A percentile compares a stretch with the other conserved stretches of the same genome.
These are phyloP conservation scores for Chinchilla lanigera DNA, from an alignment of 2,113 vertebrate genomes.

Conservation along the genomic window DNA sequence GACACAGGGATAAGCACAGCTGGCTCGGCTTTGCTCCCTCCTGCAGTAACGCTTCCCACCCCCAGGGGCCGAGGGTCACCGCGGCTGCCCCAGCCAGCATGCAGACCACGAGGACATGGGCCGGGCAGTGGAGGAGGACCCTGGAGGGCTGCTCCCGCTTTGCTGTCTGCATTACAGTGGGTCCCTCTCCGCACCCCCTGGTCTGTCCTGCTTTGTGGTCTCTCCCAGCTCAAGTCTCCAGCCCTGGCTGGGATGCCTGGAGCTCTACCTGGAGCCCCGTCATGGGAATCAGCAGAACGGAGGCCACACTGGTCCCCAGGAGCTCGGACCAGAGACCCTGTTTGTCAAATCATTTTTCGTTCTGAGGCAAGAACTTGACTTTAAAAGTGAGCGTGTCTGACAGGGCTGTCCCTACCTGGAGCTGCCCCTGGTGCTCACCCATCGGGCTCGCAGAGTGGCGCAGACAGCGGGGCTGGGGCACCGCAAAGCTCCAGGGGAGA, in stretches of 20 bases:
- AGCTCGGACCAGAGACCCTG: neutral
- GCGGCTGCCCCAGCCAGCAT: neutral
- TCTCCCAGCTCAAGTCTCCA: neutral
- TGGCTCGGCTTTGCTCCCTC: neutral
- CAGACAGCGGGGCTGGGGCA: neutral
- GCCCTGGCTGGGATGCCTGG: neutral
- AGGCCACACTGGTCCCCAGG: neutral
- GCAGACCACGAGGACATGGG: neutral
- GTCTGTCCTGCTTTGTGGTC: neutral
- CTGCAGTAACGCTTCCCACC: neutral
- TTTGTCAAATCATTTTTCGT: neutral
- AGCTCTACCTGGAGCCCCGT: neutral
- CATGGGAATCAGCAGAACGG: neutral
- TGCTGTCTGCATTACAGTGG: neutral
- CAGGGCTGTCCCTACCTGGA: neutral
- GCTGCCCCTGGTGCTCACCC: neutral
- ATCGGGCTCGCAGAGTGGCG: neutral
- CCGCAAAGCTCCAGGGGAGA: neutral
- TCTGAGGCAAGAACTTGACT: neutral
- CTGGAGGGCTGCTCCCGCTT: accelerated
- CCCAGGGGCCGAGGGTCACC: neutral
- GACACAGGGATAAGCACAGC: neutral
- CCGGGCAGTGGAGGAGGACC: neutral
- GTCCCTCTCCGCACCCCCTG: neutral
- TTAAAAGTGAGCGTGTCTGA: neutral